phyloP scores from a whole-genome alignment of 1,140 invertebrate species.

The Lasioglossum baleicum region DNA sequence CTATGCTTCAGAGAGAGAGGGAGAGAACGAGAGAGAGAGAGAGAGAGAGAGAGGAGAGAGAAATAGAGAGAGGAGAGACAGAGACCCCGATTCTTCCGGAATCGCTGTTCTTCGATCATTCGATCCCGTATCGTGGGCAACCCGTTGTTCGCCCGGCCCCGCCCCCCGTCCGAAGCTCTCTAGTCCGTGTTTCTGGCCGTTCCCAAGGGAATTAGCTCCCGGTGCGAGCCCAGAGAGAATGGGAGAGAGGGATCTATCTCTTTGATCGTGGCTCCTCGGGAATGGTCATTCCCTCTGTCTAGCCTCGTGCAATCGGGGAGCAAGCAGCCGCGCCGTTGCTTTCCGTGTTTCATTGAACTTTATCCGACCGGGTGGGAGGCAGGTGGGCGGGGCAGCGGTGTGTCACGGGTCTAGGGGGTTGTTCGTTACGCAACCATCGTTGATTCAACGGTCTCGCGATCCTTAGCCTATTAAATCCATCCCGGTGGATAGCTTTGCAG shows the following conservation, averaged over 20 bases:
- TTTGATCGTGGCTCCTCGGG: background rate
- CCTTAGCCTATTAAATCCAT: background rate
- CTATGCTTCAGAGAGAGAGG: background rate
- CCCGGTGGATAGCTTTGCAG: background rate
- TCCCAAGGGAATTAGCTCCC: too few relatives aligned
- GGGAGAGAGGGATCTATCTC: too few relatives aligned
- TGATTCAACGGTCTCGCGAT: background rate
- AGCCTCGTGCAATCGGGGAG: too few relatives aligned
- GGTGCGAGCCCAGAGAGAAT: too few relatives aligned
- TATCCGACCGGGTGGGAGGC: background rate
- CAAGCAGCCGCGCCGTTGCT: too few relatives aligned
- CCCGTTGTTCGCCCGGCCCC: background rate
- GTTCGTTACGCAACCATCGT: constrained; percentile 12
- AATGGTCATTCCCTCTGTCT: background rate
- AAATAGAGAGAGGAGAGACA: too few relatives aligned
- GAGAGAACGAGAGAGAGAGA: too few relatives aligned
- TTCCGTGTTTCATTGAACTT: background rate
- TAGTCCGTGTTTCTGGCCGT: too few relatives aligned
- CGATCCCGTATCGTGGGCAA: background rate
- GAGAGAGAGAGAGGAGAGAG: too few relatives aligned
- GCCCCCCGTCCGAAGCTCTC: too few relatives aligned
- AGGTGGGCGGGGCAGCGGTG: background rate
- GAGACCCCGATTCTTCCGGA: background rate
- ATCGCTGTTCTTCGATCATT: background rate
- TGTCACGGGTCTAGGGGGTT: background rate